Base-by-base conservation (phyloP, 1,140 invertebrate genomes). In the Rhagoletis pomonella region DNA sequence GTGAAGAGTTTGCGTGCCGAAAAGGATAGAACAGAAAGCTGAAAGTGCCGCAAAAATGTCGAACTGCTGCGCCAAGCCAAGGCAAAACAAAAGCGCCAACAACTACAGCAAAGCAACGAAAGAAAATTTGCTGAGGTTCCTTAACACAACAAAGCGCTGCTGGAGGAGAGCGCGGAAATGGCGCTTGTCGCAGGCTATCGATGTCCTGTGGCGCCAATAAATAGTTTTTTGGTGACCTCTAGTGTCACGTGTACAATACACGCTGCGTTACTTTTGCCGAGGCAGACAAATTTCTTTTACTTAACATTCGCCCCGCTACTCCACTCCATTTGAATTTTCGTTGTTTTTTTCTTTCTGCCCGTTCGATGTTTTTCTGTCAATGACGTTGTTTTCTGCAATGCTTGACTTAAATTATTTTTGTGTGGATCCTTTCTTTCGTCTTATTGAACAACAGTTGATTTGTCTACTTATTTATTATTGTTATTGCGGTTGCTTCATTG, bases 151-250 rank as follows among this genome's bases (percentile, higher is more conserved):
- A 73, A 73, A 10, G 14, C 19, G 73, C 4, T 9, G 73, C 4
- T 55, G 47, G 44, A n/a, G 69, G 69, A 17, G 19, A 47, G 10
- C 60, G 60, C 47, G 2, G 47, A 17, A 14, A 12, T 29, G 73
- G 50, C 73, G 42, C 19, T 9, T 67, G 39, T 3, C n/a, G 64
- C 19, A 42, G 29, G 10, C 14, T 81, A 81, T 55, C 47, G 73
- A 50, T 58, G 47, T 81, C 73, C 47, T 4, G n/a, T 81, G 73
- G 73, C 47, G 73, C 73, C 73, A 81, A 58, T 81, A 81, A 58
- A 58, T 3, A 6, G n/a, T 55, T 81, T 29, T 55, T 81, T 47
- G 73, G 47, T 81, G 73, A 73, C 67, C 67, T 73, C 14, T 73
- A 4, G 67, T 47, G 42, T 73, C 67, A 47, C 44, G 10, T 29